phyloP scores from a whole-genome alignment of 1,140 invertebrate genomes.

The Diachasma alloeum region DNA sequence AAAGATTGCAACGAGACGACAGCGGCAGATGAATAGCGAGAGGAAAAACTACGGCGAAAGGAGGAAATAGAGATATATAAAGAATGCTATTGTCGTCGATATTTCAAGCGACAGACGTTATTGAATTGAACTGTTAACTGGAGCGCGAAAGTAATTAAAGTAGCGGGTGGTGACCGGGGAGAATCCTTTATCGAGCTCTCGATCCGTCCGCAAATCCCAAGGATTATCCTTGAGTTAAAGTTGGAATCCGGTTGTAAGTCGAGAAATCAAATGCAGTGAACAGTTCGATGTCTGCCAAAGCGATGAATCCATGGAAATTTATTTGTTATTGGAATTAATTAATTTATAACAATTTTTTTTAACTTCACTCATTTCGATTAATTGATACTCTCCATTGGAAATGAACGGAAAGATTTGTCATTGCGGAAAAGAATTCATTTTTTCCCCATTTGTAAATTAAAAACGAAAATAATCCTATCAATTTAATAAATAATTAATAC shows the following conservation, averaged over 20 bases:
- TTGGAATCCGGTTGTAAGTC: neutral
- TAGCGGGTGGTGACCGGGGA: neutral
- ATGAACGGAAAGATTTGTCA: too few relatives aligned
- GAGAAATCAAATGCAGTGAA: too few relatives aligned
- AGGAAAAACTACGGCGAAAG: neutral
- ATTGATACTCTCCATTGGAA: too few relatives aligned
- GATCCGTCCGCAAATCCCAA: neutral
- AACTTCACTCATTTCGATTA: too few relatives aligned
- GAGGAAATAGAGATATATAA: neutral
- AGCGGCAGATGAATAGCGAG: constrained; percentile 4
- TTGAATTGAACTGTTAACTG: constrained; percentile 23
- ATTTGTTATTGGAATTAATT: too few relatives aligned
- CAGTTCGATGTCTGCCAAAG: too few relatives aligned
- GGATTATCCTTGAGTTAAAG: neutral
- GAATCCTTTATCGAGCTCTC: neutral
- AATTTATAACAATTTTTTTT: too few relatives aligned
- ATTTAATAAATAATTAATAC: too few relatives aligned
- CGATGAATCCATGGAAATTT: too few relatives aligned
- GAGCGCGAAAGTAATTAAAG: constrained; percentile 19
- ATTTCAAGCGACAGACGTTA: constrained; percentile 22
- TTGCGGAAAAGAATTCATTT: too few relatives aligned
- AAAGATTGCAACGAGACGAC: constrained; percentile 7
- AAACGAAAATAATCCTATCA: too few relatives aligned
- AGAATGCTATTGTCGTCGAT: constrained; percentile 8
- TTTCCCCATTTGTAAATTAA: too few relatives aligned